Evolutionary conservation across 2,888 invertebrate genomes (phyloP), one percentile per base, ranked within the genome.

Genomic region (Drosophila prolongata): DNA sequence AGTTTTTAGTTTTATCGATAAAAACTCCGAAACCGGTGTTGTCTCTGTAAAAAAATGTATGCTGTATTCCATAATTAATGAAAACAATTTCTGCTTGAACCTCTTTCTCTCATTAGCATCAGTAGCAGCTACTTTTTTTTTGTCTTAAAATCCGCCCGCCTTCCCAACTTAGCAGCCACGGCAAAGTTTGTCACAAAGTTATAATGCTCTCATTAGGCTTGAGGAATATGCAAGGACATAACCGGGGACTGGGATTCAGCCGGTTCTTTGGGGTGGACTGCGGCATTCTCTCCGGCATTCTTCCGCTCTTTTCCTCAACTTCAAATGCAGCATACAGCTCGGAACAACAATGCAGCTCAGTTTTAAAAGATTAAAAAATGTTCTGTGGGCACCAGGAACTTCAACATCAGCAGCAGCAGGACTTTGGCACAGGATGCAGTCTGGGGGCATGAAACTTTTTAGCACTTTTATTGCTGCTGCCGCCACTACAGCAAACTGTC

Each of bases 401-500:
- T 53, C 38, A 58, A 6, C 27, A 52, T 27, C 52, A 56, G 16
- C 27, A 37, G 11, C 46, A n/a, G 56, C 46, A 54, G 60, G 61
- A 54, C 61, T 53, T 52, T 46, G 46, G 54, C 55, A 83, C 84
- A 83, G 87, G 83, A 84, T 83, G 81, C 78, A 84, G 72, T 81
- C 84, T 80, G 78, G 79, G 84, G 75, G 87, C 81, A 87, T 87
- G 76, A 64, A 83, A 83, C 81, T 83, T 83, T 83, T 83, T 87
- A 83, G 87, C 84, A 84, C 87, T 83, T 83, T 87, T 83, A 79
- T 83, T 83, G 70, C 57, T 70, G 78, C 50, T 56, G 74, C 40
- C 53, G 74, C 40, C 53, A 47, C 24, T 44, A 50, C 42, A 62
- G 27, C 55, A 67, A 65, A 67, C 82, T 75, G 71, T 67, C 76